Evolutionary conservation across 2,113 vertebrate species (phyloP).

Genomic region (Sander vitreus): DNA sequence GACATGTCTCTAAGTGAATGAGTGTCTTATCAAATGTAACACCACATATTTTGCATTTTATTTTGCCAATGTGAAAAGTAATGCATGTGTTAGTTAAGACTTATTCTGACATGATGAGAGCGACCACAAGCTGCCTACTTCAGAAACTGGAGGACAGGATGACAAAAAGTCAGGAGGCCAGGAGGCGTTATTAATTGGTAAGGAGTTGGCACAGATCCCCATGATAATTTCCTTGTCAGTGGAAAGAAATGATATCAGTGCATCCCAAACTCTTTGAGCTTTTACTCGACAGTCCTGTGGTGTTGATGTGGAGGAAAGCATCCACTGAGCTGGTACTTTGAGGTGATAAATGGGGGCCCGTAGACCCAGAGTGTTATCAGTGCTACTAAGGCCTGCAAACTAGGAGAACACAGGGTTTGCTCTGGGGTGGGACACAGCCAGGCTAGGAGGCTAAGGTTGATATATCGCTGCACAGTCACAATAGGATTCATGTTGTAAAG

Average conservation of each 20-base stretch:
- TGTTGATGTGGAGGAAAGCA: background rate
- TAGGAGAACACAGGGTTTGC: conserved; percentile 43
- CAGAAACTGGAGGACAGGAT: background rate
- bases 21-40: background rate
- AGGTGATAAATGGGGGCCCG: conserved; percentile 57
- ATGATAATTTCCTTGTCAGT: background rate
- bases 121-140: too few species aligned
- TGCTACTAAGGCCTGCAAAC: conserved; percentile 46
- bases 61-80: background rate
- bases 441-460: conserved; percentile 46
- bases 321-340: conserved; percentile 5
- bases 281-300: background rate
- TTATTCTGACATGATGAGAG: background rate
- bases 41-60: too few species aligned
- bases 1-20: background rate
- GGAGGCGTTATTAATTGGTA: background rate
- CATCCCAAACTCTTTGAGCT: background rate
- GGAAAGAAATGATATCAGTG: background rate
- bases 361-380: conserved; percentile 57
- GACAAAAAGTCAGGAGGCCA: background rate
- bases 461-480: conserved; percentile 37
- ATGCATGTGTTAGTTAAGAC: background rate
- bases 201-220: background rate
- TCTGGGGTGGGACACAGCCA: conserved; percentile 41
- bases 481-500: conserved; percentile 47